Base-by-base conservation (phyloP, 2,888 invertebrate genomes). In the Odontothrips loti region DNA sequence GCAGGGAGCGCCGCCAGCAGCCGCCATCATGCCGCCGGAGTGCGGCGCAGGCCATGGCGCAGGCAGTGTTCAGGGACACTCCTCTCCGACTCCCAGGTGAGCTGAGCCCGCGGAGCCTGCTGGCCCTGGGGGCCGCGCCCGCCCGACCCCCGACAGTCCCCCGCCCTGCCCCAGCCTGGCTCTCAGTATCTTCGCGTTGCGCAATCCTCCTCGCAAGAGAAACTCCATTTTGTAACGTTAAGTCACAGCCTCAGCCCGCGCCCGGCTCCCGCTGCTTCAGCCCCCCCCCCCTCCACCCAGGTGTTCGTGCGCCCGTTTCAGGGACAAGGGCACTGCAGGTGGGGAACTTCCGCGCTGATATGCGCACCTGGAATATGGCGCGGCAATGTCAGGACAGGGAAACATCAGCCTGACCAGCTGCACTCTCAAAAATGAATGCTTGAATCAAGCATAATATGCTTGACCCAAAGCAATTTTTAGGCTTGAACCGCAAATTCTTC, bases 141-240 rank as follows among this genome's bases (percentile, higher is more conserved):
- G 23, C 23, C 23, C 68, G 68, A n/a, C 23, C 68, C 23, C 58
- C 17, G 17, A 6, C 10, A 17, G 58, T n/a, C 68, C 68, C 68
- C 23, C 0, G 68, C 23, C 68, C 68, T 15, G n/a, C 68, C 9
- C 68, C 68, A 12, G 23, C 68, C 68, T 23, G 11, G 23, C 58
- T n/a, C 17, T 15, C 58, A n/a, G n/a, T n/a, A 43, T 43, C 34
- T 43, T 43, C 34, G 34, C 23, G 27, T 75, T 75, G 68, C 68
- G 68, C 58, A 58, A 58, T 58, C 11, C 58, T 1, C 11, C n/a
- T 4, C 68, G 68, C 23, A 27, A 27, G 68, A 75, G 68, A 75
- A 75, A 75, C 68, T 75, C 23, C 9, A 27, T 75, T 75, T 27
- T 75, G 68, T 75, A 75, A 75, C 68, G 68, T 75, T 75, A 75